Base-by-base conservation (phyloP, 2,797 vertebrate genomes). In the Smutsia temminckii region DNA sequence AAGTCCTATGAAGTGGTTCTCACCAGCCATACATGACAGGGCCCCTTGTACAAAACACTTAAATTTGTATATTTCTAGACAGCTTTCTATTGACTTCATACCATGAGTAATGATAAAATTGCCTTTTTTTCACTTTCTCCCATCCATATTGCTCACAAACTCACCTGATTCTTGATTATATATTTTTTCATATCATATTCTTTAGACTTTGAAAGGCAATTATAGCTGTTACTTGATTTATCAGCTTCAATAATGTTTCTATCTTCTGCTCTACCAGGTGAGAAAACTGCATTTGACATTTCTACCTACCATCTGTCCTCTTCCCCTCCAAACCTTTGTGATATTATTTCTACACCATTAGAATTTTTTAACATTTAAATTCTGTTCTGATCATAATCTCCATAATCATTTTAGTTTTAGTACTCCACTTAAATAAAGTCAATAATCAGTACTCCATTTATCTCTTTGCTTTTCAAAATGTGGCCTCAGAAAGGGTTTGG, bases 201-300 rank as follows among this genome's bases (percentile, higher is more conserved):
- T 40, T 89, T 84, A 63, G 32, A 63, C 51, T 93, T 93, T 86
- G 84, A 94, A 77, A 89, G 85, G 63, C 40, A 66, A 32, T 61
- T 89, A 57, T 1, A 46, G 42, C 12, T 88, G 34, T 32, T 37
- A 40, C 3, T 2, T 86, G 86, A 89, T 86, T 72, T 78, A 72
- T 83, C 53, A 69, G 55, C 71, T 90, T 90, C 75, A 80, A 18
- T 69, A 78, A 85, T 74, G 25, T 71, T 84, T 51, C 64, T 66
- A 32, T 74, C 23, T 29, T 72, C 34, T 87, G 49, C 37, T 95
- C 72, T 59, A 77, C 34, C 42, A 80, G 93, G 61, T 46, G 20
- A 93, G 88, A 95, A 93, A 86, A 59, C 79, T 64, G 42, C 86
- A 51, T 13, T 32, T 57, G 77, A 83, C 32, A 29, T 91, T 37